phyloP scores from a whole-genome alignment of 2,888 invertebrate species.

The Cephus spinipes region DNA sequence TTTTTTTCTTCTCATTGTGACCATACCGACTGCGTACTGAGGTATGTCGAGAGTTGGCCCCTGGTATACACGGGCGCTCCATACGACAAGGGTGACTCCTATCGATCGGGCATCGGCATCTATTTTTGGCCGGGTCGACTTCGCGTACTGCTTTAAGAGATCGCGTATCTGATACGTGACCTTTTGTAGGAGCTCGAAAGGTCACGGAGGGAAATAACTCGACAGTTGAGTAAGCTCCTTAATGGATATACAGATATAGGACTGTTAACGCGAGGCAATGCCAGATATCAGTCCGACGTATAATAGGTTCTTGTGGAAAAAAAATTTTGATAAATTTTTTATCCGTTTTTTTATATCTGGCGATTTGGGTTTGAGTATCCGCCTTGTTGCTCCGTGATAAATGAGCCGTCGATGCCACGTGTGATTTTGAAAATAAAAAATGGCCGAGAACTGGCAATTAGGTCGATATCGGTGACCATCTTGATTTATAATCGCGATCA shows the following conservation, averaged over 20 bases:
- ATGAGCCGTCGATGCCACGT: not conserved
- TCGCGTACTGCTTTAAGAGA: conserved; percentile 16
- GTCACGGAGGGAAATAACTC: conserved; percentile 28
- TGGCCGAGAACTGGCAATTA: conserved; percentile 25
- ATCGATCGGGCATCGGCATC: not conserved
- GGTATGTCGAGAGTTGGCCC: not conserved
- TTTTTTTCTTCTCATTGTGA: not conserved
- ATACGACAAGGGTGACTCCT: not conserved
- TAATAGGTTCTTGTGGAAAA: conserved; percentile 8
- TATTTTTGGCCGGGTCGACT: not conserved
- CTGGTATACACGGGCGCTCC: not conserved
- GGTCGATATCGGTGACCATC: conserved; percentile 36
- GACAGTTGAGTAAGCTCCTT: not conserved
- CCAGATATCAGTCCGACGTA: not conserved
- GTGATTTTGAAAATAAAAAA: not conserved
- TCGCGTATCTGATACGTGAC: conserved; percentile 46
- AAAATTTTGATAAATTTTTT: not conserved
- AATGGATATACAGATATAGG: not conserved
- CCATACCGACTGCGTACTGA: not conserved
- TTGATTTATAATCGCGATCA: conserved; percentile 45
- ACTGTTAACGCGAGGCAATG: not conserved
- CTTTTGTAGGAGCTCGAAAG: conserved; percentile 34
- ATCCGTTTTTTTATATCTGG: not conserved
- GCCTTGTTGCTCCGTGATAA: not conserved
- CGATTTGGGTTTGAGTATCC: not conserved